Evolutionary conservation across 2,797 vertebrate species (phyloP), one percentile per base, ranked within the genome.

Genomic region (Artibeus jamaicensis): DNA sequence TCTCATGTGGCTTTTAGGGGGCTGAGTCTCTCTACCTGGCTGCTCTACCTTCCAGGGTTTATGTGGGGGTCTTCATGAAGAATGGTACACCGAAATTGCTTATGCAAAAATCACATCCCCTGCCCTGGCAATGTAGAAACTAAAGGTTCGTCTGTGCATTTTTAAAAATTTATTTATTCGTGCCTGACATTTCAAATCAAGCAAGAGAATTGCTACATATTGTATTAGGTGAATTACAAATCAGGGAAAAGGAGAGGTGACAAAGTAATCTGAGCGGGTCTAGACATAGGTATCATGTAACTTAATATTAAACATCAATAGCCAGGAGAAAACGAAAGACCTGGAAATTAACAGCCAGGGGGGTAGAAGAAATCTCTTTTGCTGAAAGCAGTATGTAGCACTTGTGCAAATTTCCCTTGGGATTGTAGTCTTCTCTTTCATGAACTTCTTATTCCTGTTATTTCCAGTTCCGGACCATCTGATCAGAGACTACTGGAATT

Each of bases 381-480:
- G 62, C 22, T 71, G 44, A 83, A 92, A 57, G 70, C 71, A 5
- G 34, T 50, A 48, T 73, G 44, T 81, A 29, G 67, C 81, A 74
- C 73, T 78, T 82, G 86, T 74, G 84, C 77, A 90, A 71, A 83
- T 67, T 50, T 82, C 93, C 91, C 86, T 87, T 53, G 78, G 96
- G 95, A 93, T 57, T 93, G 91, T 34, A 95, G 78, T 84, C 95
- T 97, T 97, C 79, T 88, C 95, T 93, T 94, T 97, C 91, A 96
- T 97, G 96, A 97, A 97, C 97, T 96, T 96, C 96, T 97, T 96
- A 96, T 91, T 98, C 97, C 96, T 98, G 96, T 97, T 95, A 97
- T 97, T 98, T 97, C 96, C 77, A 96, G 94, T 96, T 97, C 97
- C 12, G 76, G 94, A 96, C 94, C 91, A 96, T 94, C 73, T 97